Base-by-base conservation (phyloP, 2,888 invertebrate species). In the Tenthredo mesomela region DNA sequence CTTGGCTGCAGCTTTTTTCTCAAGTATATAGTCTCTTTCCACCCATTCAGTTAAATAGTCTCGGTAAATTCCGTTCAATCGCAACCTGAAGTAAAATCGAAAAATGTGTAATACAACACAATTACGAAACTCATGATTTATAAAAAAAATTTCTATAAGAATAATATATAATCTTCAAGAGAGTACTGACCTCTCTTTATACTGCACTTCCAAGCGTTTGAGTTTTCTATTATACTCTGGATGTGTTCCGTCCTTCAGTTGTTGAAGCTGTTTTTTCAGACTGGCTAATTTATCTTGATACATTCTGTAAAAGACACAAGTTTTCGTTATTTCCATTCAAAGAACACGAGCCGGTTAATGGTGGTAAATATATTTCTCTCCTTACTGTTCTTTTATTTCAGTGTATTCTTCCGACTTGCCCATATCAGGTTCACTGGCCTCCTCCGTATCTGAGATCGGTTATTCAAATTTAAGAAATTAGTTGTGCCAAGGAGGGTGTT, bases 401-500 rank as follows among this genome's bases (percentile, higher is more conserved):
- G 96, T 95, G 50, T 96, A 97, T 89, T 97, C 97, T 92, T 97
- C 97, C 88, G 96, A 96, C 90, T 97, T 96, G 65, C 97, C 96
- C 94, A 96, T 96, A 89, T 98, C 98, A n/a, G 98, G 97, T 93
- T 99, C 99, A 93, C 98, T 98, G 0, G 98, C 98, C 94, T 99
- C 99, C 93, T 98, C 99, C 0, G 99, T 99, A 93, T 98, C 98
- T 97, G 89, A 82, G 91, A 91, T 82, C 61, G 37, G 0, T 54
- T 7, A 54, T 54, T 54, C 93, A 91, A 65, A 92, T 89, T 88
- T 37, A 83, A 86, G 88, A 85, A 84, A 29, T 43, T 83, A 33
- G 12, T 21, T 47, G 15, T 47, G 47, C 47, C 47, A 47, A 47
- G 12, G 47, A 47, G 47, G 15, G 47, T 4, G 12, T 47, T 47